Evolutionary conservation across 2,888 invertebrate genomes (phyloP).

Genomic region (Orthosia cruda): DNA sequence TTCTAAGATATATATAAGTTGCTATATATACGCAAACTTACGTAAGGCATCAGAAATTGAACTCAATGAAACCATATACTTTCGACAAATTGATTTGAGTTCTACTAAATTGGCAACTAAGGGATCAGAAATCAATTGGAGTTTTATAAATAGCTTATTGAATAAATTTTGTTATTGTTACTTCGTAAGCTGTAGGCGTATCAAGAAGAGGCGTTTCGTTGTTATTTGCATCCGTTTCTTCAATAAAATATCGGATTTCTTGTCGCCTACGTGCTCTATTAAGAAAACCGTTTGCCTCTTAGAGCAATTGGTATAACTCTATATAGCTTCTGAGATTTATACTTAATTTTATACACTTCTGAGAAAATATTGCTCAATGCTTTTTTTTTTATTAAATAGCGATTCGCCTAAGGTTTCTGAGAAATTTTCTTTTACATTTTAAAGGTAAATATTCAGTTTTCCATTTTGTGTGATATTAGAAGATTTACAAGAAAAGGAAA

Average conservation of each 20-base stretch:
- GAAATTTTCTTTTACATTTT: not conserved
- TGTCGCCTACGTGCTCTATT: constrained; percentile 51
- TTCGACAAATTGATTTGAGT: constrained; percentile 51
- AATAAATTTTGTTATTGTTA: constrained; percentile 3
- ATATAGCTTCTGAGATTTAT: constrained; percentile 29
- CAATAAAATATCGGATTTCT: constrained; percentile 57
- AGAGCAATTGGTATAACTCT: constrained; percentile 24
- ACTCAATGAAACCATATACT: constrained; percentile 35
- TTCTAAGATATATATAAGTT: constrained; percentile 1
- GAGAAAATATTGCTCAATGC: not conserved
- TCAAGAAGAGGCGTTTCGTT: constrained; percentile 4
- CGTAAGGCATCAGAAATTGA: constrained; percentile 20
- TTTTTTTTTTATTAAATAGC: constrained; percentile 21
- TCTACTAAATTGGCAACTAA: constrained; percentile 23
- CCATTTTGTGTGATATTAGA: not conserved
- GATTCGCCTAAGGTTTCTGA: not conserved
- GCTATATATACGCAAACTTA: not conserved
- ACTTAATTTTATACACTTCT: constrained; percentile 36
- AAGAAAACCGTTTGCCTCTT: constrained; percentile 22
- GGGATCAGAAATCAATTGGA: constrained; percentile 20
- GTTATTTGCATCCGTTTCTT: constrained; percentile 44
- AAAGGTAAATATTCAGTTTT: not conserved
- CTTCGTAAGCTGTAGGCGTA: constrained; percentile 22
- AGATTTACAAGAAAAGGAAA: constrained; percentile 3
- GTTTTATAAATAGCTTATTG: constrained; percentile 23